Evolutionary conservation across 1,140 invertebrate species (phyloP).

Genomic region (Caerostris extrusa): DNA sequence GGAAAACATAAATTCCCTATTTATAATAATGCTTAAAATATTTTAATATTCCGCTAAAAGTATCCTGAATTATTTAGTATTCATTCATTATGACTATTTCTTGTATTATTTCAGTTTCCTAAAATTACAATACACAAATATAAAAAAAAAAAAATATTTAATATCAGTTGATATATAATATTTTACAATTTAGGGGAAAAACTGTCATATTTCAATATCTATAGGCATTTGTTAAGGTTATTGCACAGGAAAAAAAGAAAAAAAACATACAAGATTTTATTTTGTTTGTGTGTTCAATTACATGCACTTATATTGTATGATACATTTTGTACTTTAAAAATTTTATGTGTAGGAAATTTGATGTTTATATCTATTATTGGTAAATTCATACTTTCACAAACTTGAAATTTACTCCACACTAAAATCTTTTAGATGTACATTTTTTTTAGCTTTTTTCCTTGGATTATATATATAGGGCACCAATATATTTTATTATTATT

Average conservation of each 20-base stretch:
- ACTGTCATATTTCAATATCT: not conserved
- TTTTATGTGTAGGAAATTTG: not conserved
- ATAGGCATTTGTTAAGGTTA: not conserved
- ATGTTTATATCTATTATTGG: not conserved
- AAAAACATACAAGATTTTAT: not conserved
- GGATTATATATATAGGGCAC: not conserved
- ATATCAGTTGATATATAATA: too few relatives aligned
- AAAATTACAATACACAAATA: too few relatives aligned
- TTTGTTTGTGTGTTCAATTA: not conserved
- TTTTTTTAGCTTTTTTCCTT: not conserved
- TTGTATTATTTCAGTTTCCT: too few relatives aligned
- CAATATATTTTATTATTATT: not conserved
- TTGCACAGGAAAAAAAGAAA: not conserved
- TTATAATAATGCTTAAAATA: too few relatives aligned
- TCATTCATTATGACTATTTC: too few relatives aligned
- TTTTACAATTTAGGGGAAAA: not conserved
- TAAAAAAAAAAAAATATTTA: too few relatives aligned
- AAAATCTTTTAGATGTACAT: not conserved
- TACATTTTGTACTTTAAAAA: not conserved
- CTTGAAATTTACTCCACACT: not conserved
- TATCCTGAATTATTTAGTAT: too few relatives aligned
- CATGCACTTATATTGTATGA: not conserved
- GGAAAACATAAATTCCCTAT: too few relatives aligned
- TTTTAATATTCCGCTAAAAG: too few relatives aligned
- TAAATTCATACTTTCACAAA: not conserved